Percentiles rank a stretch among this genome's conserved stretches.
These are phyloP conservation scores for Pedetes capensis DNA, from an alignment of 2,113 vertebrate genomes.

Conservation along the genomic window DNA sequence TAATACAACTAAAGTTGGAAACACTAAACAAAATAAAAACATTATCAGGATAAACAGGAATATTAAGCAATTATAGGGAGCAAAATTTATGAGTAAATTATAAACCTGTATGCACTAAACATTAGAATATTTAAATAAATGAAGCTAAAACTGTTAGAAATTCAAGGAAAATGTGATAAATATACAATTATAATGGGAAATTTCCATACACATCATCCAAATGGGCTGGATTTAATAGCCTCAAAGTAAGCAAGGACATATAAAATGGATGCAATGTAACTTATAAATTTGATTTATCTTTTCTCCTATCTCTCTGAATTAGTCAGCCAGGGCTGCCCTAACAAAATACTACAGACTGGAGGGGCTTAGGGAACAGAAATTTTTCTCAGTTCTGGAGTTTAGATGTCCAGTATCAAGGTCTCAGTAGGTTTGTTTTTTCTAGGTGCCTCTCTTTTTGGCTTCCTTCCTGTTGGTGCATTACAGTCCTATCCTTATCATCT, in stretches of 20 bases:
- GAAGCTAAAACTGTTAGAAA: constrained; percentile 13
- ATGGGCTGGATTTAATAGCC: constrained; percentile 10
- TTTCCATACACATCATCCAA: constrained; percentile 26
- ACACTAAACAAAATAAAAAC: background rate
- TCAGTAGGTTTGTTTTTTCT: background rate
- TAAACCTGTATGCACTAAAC: background rate
- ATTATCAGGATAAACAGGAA: constrained; percentile 48
- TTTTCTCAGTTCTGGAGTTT: background rate
- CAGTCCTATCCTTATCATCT: background rate
- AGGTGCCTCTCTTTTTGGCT: background rate
- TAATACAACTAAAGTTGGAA: constrained; percentile 39
- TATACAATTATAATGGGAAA: background rate
- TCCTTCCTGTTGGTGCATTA: background rate
- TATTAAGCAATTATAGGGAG: constrained; percentile 40
- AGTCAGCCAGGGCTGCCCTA: background rate
- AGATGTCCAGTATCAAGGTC: background rate
- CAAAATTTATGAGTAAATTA: constrained; percentile 51
- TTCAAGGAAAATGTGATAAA: constrained; percentile 24
- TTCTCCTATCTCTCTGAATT: background rate
- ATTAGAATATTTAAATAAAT: constrained; percentile 36
- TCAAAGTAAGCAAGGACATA: background rate
- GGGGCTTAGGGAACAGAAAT: background rate
- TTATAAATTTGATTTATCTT: background rate
- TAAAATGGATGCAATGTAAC: background rate
- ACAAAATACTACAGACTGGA: background rate